Evolutionary conservation across 2,888 invertebrate genomes (phyloP).

Genomic region (Leptinotarsa tumamoca): DNA sequence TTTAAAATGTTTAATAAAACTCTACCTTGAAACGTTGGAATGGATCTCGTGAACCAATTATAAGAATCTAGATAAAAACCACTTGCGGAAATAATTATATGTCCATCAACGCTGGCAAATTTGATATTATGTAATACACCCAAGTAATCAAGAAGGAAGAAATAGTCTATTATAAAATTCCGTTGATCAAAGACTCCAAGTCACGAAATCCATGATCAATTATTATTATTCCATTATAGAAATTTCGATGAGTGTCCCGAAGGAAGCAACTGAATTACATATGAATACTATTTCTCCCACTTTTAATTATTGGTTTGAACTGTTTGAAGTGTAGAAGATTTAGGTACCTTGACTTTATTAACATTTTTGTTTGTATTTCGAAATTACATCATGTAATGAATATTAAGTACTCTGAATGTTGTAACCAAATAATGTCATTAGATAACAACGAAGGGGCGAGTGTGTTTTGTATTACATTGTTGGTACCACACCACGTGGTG

Average conservation of each 20-base stretch:
- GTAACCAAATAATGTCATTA: too few relatives aligned
- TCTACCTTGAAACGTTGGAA: slow-evolving; percentile 7
- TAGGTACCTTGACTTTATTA: too few relatives aligned
- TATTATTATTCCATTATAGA: slow-evolving; percentile 4
- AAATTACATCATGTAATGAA: too few relatives aligned
- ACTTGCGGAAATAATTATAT: slow-evolving; percentile 18
- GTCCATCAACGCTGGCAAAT: slow-evolving; percentile 22
- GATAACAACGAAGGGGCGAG: too few relatives aligned
- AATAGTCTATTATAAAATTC: slow-evolving; percentile 22
- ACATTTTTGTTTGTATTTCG: too few relatives aligned
- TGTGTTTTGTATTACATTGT: too few relatives aligned
- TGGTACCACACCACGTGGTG: too few relatives aligned
- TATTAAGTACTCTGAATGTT: too few relatives aligned
- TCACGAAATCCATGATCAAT: slow-evolving; percentile 13
- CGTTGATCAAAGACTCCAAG: slow-evolving; percentile 14
- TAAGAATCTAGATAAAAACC: slow-evolving; percentile 10
- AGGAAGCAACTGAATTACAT: not conserved
- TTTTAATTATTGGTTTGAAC: too few relatives aligned
- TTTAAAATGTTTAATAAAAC: not conserved
- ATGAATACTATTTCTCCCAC: not conserved
- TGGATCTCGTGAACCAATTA: slow-evolving; percentile 11
- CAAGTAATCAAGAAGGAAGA: slow-evolving; percentile 20
- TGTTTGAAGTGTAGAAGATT: too few relatives aligned
- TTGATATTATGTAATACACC: slow-evolving; percentile 19
- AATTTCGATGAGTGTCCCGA: not conserved